phyloP scores from a whole-genome alignment of 2,113 vertebrate genomes.

The Herpailurus yagouaroundi region DNA sequence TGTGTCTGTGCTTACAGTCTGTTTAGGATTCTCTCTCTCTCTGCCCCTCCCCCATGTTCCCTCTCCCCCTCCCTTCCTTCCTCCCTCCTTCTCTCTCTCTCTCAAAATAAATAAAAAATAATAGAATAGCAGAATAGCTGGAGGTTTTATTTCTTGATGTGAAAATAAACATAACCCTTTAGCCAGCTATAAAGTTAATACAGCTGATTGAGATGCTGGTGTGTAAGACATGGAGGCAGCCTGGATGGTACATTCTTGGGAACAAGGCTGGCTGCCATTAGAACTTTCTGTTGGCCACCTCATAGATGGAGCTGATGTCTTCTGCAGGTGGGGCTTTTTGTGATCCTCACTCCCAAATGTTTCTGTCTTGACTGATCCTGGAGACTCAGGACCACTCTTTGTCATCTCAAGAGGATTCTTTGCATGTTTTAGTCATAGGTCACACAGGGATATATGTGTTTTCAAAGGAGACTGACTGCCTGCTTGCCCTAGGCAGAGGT shows the following conservation, averaged over 20 bases:
- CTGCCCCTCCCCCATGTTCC: too few species aligned
- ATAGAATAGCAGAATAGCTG: background rate
- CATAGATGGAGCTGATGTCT: background rate
- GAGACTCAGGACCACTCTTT: background rate
- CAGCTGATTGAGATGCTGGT: background rate
- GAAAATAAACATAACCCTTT: slow-evolving; percentile 7
- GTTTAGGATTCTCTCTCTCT: too few species aligned
- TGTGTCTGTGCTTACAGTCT: too few species aligned
- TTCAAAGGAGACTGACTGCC: background rate
- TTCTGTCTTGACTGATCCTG: background rate
- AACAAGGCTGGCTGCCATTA: background rate
- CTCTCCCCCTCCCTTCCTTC: too few species aligned
- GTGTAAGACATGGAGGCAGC: background rate
- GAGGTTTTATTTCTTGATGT: background rate
- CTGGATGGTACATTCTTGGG: background rate
- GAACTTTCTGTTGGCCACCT: background rate
- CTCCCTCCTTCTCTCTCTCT: too few species aligned
- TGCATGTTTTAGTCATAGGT: background rate
- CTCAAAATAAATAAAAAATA: too few species aligned
- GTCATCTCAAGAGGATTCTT: background rate
- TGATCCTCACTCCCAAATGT: background rate
- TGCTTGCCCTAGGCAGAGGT: background rate
- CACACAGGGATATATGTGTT: background rate
- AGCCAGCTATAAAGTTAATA: background rate
- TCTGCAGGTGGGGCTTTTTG: background rate